Base-by-base conservation (phyloP, 2,797 vertebrate genomes). In the Rhinella marina region DNA sequence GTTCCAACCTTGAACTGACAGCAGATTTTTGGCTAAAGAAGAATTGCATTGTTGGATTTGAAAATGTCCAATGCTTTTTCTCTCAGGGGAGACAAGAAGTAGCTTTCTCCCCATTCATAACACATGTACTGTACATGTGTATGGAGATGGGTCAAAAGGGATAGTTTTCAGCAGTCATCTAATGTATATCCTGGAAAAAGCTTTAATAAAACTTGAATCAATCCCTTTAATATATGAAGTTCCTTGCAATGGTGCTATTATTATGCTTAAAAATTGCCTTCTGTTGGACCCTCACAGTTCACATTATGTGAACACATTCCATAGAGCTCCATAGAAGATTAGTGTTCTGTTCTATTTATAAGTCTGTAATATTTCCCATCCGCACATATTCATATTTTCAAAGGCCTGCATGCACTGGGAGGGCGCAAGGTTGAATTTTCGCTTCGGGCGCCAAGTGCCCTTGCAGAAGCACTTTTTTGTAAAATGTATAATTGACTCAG, bases 391-490 rank as follows among this genome's bases (percentile, higher is more conserved):
- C 83, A 85, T 52, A 77, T 85, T 84, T 82, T 84, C 83, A 85
- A 85, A 85, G 83, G 56, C 83, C 70, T 76, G 72, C 19, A 72
- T 85, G 59, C 72, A 77, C 23, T 62, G 70, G 32, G 72, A 85
- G 83, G 70, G 83, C 56, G 83, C 72, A 85, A 85, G 83, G 72
- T 85, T 85, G 83, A 76, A 75, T 76, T 76, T 77, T 84, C 32
- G 72, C 83, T 85, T 16, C 7, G 70, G 72, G 83, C 72, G 83
- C 57, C 83, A 77, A 77, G 72, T 85, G 83, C 83, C 72, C 83
- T 85, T 77, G 83, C 14, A 85, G 72, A 85, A 85, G n/a, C 57
- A 23, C 57, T 62, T 59, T 76, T 75, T 85, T 85, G 83, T 85
- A 77, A 59, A 62, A 85, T 77, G 72, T 48, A 85, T 85, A 85